These are phyloP conservation scores for Oxygymnocypris stewartii DNA, from an alignment of 2,113 vertebrate genomes.

Conservation along the genomic window DNA sequence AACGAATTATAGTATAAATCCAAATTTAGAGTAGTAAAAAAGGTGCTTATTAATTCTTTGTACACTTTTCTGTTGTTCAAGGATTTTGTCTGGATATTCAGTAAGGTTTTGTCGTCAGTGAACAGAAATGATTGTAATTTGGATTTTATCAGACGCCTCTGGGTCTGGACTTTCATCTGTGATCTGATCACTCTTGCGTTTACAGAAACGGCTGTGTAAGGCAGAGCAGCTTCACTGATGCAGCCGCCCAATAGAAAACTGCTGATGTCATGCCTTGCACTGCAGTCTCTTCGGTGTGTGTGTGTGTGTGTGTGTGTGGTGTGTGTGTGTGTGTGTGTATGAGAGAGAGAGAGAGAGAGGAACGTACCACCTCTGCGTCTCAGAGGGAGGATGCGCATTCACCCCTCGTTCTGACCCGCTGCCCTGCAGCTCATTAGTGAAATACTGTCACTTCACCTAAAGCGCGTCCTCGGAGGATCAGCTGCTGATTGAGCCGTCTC, in stretches of 20 bases:
- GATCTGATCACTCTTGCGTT: neutral
- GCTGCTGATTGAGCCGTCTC: neutral
- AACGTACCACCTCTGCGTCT: conserved; percentile 36
- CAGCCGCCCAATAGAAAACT: conserved; percentile 26
- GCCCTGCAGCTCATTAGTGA: neutral
- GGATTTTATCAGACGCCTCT: neutral
- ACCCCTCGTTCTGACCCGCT: neutral
- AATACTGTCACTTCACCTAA: neutral
- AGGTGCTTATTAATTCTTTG: too few relatives aligned
- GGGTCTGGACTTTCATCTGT: neutral
- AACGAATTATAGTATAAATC: too few relatives aligned
- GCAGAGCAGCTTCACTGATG: neutral
- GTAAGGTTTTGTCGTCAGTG: neutral
- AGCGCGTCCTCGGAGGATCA: neutral
- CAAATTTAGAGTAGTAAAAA: neutral
- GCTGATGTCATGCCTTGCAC: conserved; percentile 44
- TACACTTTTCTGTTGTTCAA: neutral
- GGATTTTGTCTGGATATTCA: neutral
- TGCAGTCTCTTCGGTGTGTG: conserved; percentile 2
- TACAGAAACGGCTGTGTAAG: neutral
- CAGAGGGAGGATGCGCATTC: neutral
- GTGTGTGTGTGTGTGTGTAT: conserved; percentile 40
- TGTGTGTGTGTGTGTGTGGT: conserved; percentile 35
- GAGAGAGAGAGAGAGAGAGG: neutral
- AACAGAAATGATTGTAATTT: neutral